Conservation (phyloP, 2,113 vertebrate genomes). For the Cyprinodon brontotheroides region DNA sequence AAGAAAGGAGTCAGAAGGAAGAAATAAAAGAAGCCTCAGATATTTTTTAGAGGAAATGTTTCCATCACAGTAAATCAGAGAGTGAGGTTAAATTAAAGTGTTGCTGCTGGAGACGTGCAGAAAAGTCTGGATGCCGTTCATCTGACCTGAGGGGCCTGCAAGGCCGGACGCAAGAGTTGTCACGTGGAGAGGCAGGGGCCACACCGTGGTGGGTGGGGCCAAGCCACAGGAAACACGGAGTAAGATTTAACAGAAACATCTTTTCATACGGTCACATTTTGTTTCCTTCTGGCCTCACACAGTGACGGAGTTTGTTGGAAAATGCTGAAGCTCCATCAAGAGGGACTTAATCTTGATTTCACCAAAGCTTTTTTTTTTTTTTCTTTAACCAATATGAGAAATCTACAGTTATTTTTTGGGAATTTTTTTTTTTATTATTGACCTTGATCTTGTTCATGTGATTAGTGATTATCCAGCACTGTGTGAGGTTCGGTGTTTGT, state of each 20-base stretch:
- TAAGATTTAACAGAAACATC: conserved; percentile 56
- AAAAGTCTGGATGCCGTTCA: conserved; percentile 33
- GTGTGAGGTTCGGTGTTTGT: conserved; percentile 35
- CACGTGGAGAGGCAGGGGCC: conserved; percentile 46
- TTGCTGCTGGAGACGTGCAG: conserved; percentile 58
- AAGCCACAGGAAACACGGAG: conserved; percentile 57
- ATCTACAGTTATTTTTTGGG: background rate
- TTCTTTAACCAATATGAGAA: background rate
- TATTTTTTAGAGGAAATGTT: conserved; percentile 29
- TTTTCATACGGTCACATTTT: conserved; percentile 14
- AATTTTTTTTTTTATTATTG: too few relatives aligned
- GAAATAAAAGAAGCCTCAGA: conserved; percentile 16
- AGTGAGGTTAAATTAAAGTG: conserved; percentile 22
- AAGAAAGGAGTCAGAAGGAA: conserved; percentile 34
- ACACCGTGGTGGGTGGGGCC: conserved; percentile 59
- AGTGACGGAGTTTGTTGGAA: conserved; percentile 27
- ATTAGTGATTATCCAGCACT: conserved; percentile 26
- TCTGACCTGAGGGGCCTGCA: conserved; percentile 82
- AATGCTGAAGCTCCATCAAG: background rate
- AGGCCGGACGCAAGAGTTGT: conserved; percentile 45
- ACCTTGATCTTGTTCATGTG: too few relatives aligned
- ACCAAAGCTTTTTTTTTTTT: background rate
- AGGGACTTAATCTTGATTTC: background rate
- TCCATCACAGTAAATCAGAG: conserved; percentile 16
- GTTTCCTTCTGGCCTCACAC: conserved; percentile 25